Evolutionary conservation across 2,113 vertebrate species (phyloP), one percentile per base, ranked within the genome.

Genomic region (Trematocara stigmaticum): DNA sequence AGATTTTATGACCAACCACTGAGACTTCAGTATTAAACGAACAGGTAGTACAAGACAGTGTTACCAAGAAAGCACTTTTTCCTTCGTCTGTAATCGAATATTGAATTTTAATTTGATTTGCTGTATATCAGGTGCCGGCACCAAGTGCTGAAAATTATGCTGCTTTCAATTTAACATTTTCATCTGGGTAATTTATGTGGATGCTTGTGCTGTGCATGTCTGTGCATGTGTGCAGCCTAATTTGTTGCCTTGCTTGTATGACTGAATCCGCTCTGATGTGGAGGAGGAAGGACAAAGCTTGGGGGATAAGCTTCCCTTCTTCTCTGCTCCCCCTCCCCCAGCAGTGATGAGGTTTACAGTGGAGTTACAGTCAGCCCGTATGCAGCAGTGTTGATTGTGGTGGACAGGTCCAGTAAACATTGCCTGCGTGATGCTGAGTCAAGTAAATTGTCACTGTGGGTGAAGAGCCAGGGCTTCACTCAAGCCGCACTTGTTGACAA

Each of bases 381-480:
- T 49, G 76, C 85, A 71, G 91, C 76, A 79, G 89, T 92, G 89
- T 87, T 94, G 95, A 95, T 93, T 89, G 93, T 16, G 84, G 92
- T 82, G 89, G 94, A 95, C 95, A 94, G 92, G 90, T 89, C 91
- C 87, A 81, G 93, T 93, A 93, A 94, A 95, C 92, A 93, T 85
- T 3, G 87, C 8, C 85, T 86, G 35, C 16, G 55, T 66, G 82
- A 86, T 95, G 94, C 94, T 94, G 94, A 95, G 90, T 95, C 94
- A 94, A 91, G 89, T 66, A 79, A 51, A 81, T 82, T 95, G 94
- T 95, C 94, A 90, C 90, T 93, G 64, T 64, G 84, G 79, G 57
- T 91, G 92, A 93, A 88, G 87, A 84, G 83, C 92, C 79, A 34
- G 61, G 53, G 91, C 87, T 90, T 94, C 87, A 80, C 84, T 92